Percentiles rank a stretch among this genome's conserved stretches.
These are phyloP conservation scores for Elmis aenea DNA, from an alignment of 2,888 invertebrate species.

Conservation along the genomic window DNA sequence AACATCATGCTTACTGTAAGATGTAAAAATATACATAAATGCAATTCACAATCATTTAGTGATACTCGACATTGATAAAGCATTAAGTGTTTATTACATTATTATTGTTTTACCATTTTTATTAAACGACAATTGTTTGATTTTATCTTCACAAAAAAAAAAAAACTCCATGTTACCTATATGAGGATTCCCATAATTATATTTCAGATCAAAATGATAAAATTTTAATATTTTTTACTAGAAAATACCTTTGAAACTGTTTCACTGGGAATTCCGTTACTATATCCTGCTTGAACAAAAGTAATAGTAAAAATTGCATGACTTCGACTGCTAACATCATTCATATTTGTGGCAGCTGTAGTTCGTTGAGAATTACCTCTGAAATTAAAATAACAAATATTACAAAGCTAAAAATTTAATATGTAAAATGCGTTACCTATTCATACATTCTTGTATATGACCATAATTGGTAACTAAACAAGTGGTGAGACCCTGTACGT, in stretches of 20 bases:
- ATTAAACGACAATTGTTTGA: no score
- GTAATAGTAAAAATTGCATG: slow-evolving; percentile 90
- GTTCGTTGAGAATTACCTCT: slow-evolving; percentile 82
- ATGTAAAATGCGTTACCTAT: slow-evolving; percentile 28
- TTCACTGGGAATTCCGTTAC: slow-evolving; percentile 83
- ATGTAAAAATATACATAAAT: no score
- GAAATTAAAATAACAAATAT: slow-evolving; percentile 18
- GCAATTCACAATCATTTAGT: no score
- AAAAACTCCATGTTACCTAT: no score
- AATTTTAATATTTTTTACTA: no score
- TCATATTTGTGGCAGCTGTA: slow-evolving; percentile 88
- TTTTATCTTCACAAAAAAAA: no score
- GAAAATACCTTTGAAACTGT: slow-evolving; percentile 71
- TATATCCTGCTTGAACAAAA: slow-evolving; percentile 82
- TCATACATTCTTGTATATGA: slow-evolving; percentile 69
- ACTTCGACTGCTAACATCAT: slow-evolving; percentile 85
- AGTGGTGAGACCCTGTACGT: slow-evolving; percentile 81
- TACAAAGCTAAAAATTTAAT: slow-evolving; percentile 3
- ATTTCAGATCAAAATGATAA: no score
- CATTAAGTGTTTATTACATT: no score
- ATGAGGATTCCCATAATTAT: no score
- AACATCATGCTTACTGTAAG: no score
- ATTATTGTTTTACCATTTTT: no score
- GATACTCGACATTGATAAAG: no score
- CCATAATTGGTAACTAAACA: slow-evolving; percentile 82